Evolutionary conservation across 2,113 vertebrate genomes (phyloP).

Genomic region (Microcebus tavaratra): DNA sequence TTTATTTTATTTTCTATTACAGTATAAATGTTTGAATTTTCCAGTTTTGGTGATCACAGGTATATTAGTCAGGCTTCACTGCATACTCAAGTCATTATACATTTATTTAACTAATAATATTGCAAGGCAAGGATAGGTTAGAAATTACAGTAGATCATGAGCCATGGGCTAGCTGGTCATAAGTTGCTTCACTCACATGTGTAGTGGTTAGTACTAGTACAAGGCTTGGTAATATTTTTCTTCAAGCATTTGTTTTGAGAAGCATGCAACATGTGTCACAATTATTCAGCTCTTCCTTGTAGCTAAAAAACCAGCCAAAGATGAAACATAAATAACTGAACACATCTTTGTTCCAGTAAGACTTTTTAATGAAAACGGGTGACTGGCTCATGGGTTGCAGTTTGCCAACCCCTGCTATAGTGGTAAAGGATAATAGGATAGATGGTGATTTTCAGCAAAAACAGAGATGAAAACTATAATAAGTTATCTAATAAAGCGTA

Average conservation of each 20-base stretch:
- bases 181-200: neutral
- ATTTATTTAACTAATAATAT: neutral
- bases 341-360: neutral
- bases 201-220: neutral
- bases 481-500: neutral
- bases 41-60: neutral
- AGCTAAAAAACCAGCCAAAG: neutral
- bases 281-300: neutral
- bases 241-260: neutral
- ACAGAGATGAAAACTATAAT: neutral
- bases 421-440: neutral
- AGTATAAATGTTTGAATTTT: neutral
- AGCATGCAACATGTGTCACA: too few species aligned
- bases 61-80: neutral
- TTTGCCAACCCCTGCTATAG: neutral
- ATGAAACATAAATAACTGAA: neutral
- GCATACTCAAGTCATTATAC: neutral
- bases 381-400: too few species aligned
- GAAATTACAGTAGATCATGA: neutral
- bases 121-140: neutral
- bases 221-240: neutral
- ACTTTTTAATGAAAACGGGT: neutral
- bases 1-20: neutral
- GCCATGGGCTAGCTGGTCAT: too few species aligned
- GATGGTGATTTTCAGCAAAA: neutral